Base-by-base conservation (phyloP, 2,797 vertebrate species). In the Tokudaia muenninki region DNA sequence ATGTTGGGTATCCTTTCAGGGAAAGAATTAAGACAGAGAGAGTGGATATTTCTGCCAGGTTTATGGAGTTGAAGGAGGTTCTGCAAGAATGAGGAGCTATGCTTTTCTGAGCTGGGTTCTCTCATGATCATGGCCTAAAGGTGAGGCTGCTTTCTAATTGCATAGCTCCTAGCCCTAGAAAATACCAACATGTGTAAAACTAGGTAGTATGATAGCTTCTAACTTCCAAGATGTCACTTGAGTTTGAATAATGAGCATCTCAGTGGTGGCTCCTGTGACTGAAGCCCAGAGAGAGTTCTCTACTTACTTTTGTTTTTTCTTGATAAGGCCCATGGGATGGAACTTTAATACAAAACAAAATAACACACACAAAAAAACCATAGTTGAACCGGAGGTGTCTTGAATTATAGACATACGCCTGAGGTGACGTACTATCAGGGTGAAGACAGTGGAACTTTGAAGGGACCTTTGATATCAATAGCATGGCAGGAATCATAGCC, bases 261-360 rank as follows among this genome's bases (percentile, higher is more conserved):
- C 29, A 61, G 37, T 13, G 1, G 72, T 44, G 22, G 52, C n/a
- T 87, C 80, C n/a, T 50, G 44, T 31, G 55, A 57, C 47, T 19
- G 63, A 82, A 90, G 37, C 26, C 47, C 41, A 17, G 29, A 63
- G 19, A 70, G 89, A 47, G 29, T 67, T 96, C 61, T 89, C 37
- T 5, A 79, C 26, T 86, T 90, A 86, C 59, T 61, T 89, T 86
- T 72, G 55, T 84, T 91, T 84, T 61, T 78, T 81, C 31, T 89
- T 95, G 24, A 52, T 74, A 78, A 92, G 80, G 65, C 65, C 13
- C 63, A 78, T 9, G 19, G 31, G 74, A 72, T 9, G 14, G 17
- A 52, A 77, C 50, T 29, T 92, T 79, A 74, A 59, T 59, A 63
- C 80, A 95, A 92, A 41, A 78, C 70, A 72, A 9, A 17, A 74